Conservation (phyloP, 2,113 vertebrate species). For the Bujurquina vittata region DNA sequence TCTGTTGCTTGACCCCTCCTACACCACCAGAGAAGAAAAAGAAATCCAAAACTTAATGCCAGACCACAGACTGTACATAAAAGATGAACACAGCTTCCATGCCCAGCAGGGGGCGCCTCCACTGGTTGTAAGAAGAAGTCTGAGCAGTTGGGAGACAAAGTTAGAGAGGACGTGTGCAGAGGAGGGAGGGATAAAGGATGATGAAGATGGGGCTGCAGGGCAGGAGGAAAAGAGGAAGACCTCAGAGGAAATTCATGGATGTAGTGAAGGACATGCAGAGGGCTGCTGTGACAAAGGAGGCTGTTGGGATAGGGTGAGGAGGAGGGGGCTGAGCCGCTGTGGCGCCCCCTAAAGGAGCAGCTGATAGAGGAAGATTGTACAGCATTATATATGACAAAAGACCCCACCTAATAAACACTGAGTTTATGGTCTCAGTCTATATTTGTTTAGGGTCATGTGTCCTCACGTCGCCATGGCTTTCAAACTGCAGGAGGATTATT, state of each 20-base stretch:
- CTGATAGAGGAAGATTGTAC: neutral
- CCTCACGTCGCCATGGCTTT: rapidly evolving
- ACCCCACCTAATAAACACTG: neutral
- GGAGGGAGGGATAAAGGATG: neutral
- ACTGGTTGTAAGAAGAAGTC: neutral
- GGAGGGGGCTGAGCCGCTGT: neutral
- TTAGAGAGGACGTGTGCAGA: neutral
- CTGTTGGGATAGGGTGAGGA: neutral
- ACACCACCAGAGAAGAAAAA: neutral
- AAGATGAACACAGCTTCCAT: neutral
- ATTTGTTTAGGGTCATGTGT: neutral
- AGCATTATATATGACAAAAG: too few species aligned
- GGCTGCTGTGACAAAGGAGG: neutral
- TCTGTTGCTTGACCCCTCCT: neutral
- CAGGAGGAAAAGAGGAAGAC: neutral
- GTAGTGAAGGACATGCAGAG: neutral
- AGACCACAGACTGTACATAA: neutral
- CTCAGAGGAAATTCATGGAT: neutral
- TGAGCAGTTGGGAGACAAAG: neutral
- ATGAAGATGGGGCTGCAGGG: neutral
- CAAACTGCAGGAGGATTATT: neutral
- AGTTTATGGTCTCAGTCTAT: neutral
- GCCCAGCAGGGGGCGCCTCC: neutral
- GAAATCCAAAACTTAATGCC: neutral
- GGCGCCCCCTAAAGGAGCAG: neutral